Percentiles rank a stretch among this genome's conserved stretches.
Conservation (phyloP, 2,113 vertebrate species). For the Tichodroma muraria region DNA sequence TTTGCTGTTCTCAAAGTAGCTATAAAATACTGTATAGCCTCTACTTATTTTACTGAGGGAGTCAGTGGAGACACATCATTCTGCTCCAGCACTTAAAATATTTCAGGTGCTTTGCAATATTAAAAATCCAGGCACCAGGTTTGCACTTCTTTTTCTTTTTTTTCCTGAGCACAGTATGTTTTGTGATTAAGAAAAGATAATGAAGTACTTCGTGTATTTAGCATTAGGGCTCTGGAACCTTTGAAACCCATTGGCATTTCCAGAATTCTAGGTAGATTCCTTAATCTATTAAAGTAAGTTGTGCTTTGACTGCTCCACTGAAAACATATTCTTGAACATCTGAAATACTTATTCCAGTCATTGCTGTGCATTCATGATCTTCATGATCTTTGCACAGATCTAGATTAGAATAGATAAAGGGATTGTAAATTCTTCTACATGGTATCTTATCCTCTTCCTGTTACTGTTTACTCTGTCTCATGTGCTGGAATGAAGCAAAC, state of each 20-base stretch:
- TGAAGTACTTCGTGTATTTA: not conserved
- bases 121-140: not conserved
- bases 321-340: not conserved
- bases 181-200: not conserved
- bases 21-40: not conserved
- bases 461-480: not conserved
- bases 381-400: not conserved
- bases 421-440: not conserved
- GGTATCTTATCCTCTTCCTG: not conserved
- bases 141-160: not conserved
- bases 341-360: not conserved
- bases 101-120: not conserved
- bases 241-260: not conserved
- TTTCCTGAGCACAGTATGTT: not conserved
- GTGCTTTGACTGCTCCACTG: not conserved
- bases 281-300: not conserved
- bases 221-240: not conserved
- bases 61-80: not conserved
- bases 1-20: not conserved
- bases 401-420: not conserved
- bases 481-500: not conserved
- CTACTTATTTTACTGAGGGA: not conserved
- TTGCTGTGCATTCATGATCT: not conserved
- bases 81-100: not conserved
- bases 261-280: not conserved